Percentiles rank a stretch among this genome's conserved stretches.
Conservation (phyloP, 2,888 invertebrate species). For the Aphrophora alni region DNA sequence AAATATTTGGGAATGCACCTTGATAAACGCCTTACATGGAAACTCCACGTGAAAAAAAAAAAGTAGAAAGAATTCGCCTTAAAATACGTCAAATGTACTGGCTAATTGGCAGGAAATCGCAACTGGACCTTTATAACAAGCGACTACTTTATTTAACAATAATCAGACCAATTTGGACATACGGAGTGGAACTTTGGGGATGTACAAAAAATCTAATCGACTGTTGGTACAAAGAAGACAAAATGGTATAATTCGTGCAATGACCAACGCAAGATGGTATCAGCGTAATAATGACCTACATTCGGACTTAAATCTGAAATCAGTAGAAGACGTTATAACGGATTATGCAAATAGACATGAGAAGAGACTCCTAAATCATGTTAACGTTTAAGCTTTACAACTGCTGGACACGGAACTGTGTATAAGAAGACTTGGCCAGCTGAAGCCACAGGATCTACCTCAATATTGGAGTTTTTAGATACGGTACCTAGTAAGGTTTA, state of each 20-base stretch:
- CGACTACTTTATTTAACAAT: neutral
- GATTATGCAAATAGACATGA: neutral
- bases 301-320: neutral
- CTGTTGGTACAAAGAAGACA: neutral
- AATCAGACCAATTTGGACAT: neutral
- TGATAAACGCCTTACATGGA: slow-evolving; percentile 18
- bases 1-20: slow-evolving; percentile 22
- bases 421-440: too few relatives aligned
- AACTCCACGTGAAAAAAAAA: slow-evolving; percentile 7
- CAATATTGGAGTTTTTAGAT: too few relatives aligned
- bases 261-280: neutral
- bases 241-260: neutral
- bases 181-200: neutral
- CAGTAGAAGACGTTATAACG: neutral
- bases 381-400: neutral
- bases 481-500: too few relatives aligned
- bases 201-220: neutral
- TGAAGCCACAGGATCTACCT: too few relatives aligned
- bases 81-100: slow-evolving; percentile 15
- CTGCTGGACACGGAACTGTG: neutral
- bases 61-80: neutral
- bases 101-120: neutral
- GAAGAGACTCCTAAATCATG: neutral
- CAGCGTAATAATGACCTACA: neutral
- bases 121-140: neutral